A percentile compares a stretch with the other conserved stretches of the same genome.
Evolutionary conservation across 2,888 invertebrate species (phyloP).

Genomic region (Clunio marinus): DNA sequence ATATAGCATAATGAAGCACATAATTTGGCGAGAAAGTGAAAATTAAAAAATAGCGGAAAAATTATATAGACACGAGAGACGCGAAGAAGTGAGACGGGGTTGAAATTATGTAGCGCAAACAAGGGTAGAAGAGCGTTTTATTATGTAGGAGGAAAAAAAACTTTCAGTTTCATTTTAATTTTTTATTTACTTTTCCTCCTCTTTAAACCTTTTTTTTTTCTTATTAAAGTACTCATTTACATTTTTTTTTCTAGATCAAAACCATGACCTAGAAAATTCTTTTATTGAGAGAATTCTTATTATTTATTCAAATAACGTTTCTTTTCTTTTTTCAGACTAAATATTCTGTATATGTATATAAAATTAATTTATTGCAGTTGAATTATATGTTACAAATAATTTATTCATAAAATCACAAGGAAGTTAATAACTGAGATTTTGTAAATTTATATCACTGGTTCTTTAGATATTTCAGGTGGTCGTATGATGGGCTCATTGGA

Average conservation of each 20-base stretch:
- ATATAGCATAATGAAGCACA: constrained; percentile 26
- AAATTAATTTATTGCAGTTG: no score
- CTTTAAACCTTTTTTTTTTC: constrained; percentile 23
- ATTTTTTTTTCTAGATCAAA: constrained; percentile 13
- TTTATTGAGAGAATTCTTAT: no score
- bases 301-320: no score
- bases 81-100: constrained; percentile 14
- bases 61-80: constrained; percentile 11
- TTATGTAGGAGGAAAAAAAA: constrained; percentile 20
- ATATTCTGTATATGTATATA: no score
- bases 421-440: no score
- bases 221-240: constrained; percentile 33
- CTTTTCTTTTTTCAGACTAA: no score
- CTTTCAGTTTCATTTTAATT: constrained; percentile 38
- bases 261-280: constrained; percentile 34
- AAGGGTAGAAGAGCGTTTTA: background rate
- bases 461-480: no score
- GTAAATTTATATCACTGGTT: no score
- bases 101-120: constrained; percentile 16
- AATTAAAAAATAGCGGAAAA: constrained; percentile 31
- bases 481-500: background rate
- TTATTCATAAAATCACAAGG: no score
- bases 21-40: constrained; percentile 33
- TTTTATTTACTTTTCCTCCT: constrained; percentile 31
- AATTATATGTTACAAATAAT: no score